Evolutionary conservation across 2,113 vertebrate species (phyloP).

Genomic region (Stegostoma tigrinum): DNA sequence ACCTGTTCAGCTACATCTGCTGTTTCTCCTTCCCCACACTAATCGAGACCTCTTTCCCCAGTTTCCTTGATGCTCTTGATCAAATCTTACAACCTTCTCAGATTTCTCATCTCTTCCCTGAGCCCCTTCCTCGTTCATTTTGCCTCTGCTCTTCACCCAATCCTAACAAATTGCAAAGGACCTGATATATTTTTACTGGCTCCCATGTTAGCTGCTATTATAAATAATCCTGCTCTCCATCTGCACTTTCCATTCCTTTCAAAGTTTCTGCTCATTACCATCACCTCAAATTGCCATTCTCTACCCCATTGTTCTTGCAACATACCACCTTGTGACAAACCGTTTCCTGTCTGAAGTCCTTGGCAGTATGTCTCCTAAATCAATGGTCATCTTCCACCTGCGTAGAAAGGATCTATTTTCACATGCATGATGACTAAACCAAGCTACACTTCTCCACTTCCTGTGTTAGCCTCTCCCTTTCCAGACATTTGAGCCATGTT

Average conservation of each 20-base stretch:
- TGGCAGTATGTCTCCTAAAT: background rate
- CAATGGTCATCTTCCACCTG: background rate
- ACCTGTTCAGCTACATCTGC: background rate
- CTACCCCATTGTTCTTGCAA: background rate
- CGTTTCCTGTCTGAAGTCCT: background rate
- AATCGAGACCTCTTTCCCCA: background rate
- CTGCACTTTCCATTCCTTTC: background rate
- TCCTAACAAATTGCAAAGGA: background rate
- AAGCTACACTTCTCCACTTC: too few relatives aligned
- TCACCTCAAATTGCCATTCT: background rate
- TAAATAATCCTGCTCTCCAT: background rate
- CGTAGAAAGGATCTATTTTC: too few relatives aligned
- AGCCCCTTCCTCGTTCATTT: background rate
- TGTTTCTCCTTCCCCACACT: background rate
- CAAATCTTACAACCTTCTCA: too few relatives aligned
- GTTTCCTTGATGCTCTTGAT: too few relatives aligned
- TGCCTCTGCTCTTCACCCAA: background rate
- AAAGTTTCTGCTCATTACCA: too few relatives aligned
- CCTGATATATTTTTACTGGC: background rate
- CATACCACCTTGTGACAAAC: background rate
- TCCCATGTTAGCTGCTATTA: background rate
- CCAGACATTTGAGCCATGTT: too few relatives aligned
- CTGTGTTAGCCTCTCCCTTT: too few relatives aligned
- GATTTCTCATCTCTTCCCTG: background rate
- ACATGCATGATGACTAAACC: too few relatives aligned